Conservation (phyloP, 1,140 invertebrate species). For the Prorops nasuta region DNA sequence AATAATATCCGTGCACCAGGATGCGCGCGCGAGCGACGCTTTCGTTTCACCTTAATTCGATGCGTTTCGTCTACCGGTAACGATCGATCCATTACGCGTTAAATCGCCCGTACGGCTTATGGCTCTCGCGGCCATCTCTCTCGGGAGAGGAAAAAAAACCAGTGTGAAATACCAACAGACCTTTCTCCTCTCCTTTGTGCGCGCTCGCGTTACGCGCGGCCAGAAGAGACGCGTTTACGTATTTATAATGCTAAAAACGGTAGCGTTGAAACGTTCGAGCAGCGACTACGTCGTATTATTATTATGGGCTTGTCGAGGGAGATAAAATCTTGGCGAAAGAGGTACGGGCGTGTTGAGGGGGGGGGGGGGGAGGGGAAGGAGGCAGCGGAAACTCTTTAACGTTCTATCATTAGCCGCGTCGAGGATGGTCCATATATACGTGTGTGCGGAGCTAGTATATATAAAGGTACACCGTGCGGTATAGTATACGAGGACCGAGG, state of each 20-base stretch:
- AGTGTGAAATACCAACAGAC: too few species aligned
- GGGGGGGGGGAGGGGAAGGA: background rate
- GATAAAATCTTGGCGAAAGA: too few species aligned
- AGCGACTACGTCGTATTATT: too few species aligned
- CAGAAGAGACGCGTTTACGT: background rate
- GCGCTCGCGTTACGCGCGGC: conserved; percentile 6
- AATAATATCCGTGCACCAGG: background rate
- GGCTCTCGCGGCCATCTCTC: conserved; percentile 1
- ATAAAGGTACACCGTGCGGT: conserved; percentile 30
- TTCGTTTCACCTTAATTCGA: conserved; percentile 7
- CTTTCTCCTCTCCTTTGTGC: too few species aligned
- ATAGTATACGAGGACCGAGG: too few species aligned
- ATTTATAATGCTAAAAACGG: background rate
- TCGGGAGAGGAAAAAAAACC: too few species aligned
- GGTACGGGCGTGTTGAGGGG: background rate
- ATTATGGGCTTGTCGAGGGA: too few species aligned
- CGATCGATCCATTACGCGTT: conserved; percentile 12
- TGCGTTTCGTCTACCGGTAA: conserved; percentile 1
- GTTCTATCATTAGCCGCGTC: background rate
- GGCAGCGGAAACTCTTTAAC: background rate
- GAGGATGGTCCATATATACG: conserved; percentile 7
- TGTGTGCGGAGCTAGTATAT: conserved; percentile 16
- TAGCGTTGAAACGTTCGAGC: background rate
- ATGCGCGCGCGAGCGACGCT: background rate
- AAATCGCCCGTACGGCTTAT: background rate